These are phyloP conservation scores for Apis mellifera DNA, from an alignment of 1,140 invertebrate species.

Conservation along the genomic window Amel_HAv3.1 CM009939.2:10119501-10120000, in stretches of 20 bases:
- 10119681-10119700: constrained; percentile 40
- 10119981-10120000: no score
- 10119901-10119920: background rate
- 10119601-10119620: no score
- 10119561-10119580: no score
- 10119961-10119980: background rate
- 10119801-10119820: background rate
- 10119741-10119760: background rate
- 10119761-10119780: background rate
- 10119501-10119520: no score
- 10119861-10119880: background rate
- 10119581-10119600: no score
- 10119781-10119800: no score
- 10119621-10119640: no score
- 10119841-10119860: background rate
- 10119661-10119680: constrained; percentile 37
- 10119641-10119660: background rate
- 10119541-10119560: no score
- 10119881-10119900: background rate
- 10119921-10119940: background rate
- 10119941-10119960: no score
- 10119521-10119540: no score
- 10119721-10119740: background rate
- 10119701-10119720: background rate
- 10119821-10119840: background rate